Conservation (phyloP, 2,888 invertebrate species). For the Drosophila nigritarsus region DNA sequence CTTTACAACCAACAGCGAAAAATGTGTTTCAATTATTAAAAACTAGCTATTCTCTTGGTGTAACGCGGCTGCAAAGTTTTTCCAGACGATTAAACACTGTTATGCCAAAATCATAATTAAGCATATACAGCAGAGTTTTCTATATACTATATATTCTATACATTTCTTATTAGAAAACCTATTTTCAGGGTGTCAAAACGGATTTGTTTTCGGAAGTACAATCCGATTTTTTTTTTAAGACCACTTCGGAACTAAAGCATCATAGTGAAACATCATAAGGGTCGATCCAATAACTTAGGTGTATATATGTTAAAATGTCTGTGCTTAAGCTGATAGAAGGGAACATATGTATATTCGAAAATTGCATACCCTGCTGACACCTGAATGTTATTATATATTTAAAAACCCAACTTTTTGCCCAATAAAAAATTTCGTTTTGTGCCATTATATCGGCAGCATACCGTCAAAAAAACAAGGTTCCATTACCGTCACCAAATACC, state of each 20-base stretch:
- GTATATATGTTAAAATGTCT: background rate
- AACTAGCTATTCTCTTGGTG: background rate
- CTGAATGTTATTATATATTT: too few relatives aligned
- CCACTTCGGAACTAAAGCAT: background rate
- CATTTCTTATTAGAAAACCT: background rate
- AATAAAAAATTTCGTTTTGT: too few relatives aligned
- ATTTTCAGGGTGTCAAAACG: background rate
- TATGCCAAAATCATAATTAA: background rate
- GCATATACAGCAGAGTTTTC: too few relatives aligned
- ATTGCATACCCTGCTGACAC: background rate
- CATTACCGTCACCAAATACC: too few relatives aligned
- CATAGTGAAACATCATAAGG: background rate
- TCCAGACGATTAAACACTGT: background rate
- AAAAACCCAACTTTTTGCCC: too few relatives aligned
- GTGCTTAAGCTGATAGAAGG: background rate
- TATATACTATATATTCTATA: background rate
- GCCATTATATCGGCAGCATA: too few relatives aligned
- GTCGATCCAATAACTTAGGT: background rate
- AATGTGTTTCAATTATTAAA: slow-evolving; percentile 12
- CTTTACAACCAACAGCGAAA: slow-evolving; percentile 6
- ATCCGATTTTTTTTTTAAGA: rapidly evolving
- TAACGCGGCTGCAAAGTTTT: background rate
- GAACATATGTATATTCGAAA: background rate
- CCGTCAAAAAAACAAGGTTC: too few relatives aligned
- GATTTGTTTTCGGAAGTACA: background rate